These are phyloP conservation scores for Leptinotarsa haldemani DNA, from an alignment of 2,888 invertebrate genomes.

Conservation along the genomic window DNA sequence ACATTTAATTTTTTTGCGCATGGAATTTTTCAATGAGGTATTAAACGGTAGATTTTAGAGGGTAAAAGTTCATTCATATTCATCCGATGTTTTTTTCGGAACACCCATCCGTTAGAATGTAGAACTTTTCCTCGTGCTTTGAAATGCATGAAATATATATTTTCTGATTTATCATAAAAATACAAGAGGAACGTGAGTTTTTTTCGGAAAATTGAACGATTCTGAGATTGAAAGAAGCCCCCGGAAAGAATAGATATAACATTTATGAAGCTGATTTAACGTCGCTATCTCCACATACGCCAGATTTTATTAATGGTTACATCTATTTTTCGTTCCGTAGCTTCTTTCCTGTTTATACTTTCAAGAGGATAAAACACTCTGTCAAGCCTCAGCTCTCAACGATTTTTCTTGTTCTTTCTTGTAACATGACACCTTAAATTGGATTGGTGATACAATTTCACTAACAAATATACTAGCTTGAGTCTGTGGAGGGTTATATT, in stretches of 20 bases:
- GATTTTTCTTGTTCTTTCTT: neutral
- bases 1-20: no score
- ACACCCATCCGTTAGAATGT: no score
- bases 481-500: no score
- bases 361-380: neutral
- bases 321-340: constrained; percentile 2
- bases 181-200: neutral
- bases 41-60: no score
- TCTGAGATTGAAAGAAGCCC: neutral
- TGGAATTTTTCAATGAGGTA: no score
- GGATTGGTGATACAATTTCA: neutral
- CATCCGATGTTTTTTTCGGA: no score
- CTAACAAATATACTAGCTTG: no score
- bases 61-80: no score
- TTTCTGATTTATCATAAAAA: neutral
- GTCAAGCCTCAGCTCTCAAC: neutral
- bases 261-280: neutral
- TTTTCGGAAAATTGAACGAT: neutral
- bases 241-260: neutral
- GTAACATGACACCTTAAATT: neutral
- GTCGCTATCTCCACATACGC: neutral
- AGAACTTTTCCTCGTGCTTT: no score
- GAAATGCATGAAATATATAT: neutral
- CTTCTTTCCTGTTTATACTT: neutral
- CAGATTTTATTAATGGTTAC: constrained; percentile 10